phyloP scores from a whole-genome alignment of 2,888 invertebrate species.

The Zygothrica quintamaculata region DNA sequence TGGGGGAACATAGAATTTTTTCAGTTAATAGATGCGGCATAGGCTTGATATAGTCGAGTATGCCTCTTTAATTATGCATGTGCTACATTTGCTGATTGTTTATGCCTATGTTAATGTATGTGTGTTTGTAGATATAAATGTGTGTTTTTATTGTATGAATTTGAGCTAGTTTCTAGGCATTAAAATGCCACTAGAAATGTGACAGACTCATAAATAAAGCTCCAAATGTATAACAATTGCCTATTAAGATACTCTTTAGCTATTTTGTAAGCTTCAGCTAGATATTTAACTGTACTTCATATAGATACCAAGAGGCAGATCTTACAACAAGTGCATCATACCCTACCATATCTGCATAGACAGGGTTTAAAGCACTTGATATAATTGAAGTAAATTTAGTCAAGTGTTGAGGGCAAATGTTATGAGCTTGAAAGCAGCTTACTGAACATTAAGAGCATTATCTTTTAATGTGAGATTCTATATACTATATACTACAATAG shows the following conservation, averaged over 20 bases:
- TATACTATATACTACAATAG: slow-evolving; percentile 14
- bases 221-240: not conserved
- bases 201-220: slow-evolving; percentile 20
- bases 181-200: too few relatives aligned
- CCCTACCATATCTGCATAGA: not conserved
- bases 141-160: too few relatives aligned
- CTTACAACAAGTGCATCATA: too few relatives aligned
- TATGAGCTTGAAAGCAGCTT: slow-evolving; percentile 22
- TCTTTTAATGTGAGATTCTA: slow-evolving; percentile 14
- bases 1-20: slow-evolving; percentile 15
- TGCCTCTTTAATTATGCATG: slow-evolving; percentile 31
- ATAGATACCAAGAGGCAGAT: too few relatives aligned
- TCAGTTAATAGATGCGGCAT: slow-evolving; percentile 3
- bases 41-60: not conserved
- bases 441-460: slow-evolving; percentile 18
- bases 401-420: slow-evolving; percentile 49
- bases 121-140: too few relatives aligned
- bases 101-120: too few relatives aligned
- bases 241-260: too few relatives aligned
- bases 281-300: not conserved
- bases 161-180: slow-evolving; percentile 1
- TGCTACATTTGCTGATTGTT: slow-evolving; percentile 14
- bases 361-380: not conserved
- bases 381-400: slow-evolving; percentile 60
- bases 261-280: too few relatives aligned